Percentiles rank a stretch among this genome's conserved stretches.
phyloP scores from a whole-genome alignment of 53 echinoderm and acorn worm genomes.

The Temnopleurus reevesii region DNA sequence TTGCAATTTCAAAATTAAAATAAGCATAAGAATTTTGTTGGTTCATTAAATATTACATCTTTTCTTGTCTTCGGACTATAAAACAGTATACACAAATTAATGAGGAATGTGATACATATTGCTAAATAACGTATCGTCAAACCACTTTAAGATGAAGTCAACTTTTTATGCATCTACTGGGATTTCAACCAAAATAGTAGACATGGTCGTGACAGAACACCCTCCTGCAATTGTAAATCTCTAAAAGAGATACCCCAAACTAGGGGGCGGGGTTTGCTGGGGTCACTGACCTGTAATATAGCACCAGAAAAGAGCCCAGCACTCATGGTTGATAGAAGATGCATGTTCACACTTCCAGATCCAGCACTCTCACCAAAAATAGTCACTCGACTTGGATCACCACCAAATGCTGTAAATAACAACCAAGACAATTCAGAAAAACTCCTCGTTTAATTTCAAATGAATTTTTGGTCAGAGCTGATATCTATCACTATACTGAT shows the following conservation, averaged over 20 bases:
- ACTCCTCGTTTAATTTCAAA: too few species aligned
- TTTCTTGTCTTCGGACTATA: background rate
- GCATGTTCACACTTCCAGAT: constrained; percentile 5
- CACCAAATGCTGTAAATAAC: constrained; percentile 23
- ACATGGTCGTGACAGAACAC: too few species aligned
- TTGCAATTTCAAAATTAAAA: too few species aligned
- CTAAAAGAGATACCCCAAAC: background rate
- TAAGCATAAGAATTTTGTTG: too few species aligned
- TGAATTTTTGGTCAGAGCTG: background rate
- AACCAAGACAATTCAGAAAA: background rate
- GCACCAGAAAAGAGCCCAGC: constrained; percentile 29
- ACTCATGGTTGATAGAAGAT: constrained; percentile 28
- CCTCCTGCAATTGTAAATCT: too few species aligned
- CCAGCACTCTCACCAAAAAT: constrained; percentile 42
- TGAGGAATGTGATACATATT: too few species aligned
- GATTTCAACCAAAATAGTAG: too few species aligned
- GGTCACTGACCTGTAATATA: background rate
- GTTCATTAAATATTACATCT: background rate
- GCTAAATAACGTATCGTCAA: too few species aligned
- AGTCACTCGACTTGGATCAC: constrained; percentile 14
- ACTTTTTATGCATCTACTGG: too few species aligned
- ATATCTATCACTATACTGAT: background rate
- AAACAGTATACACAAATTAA: background rate
- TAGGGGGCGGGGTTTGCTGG: background rate
- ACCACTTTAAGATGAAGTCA: too few species aligned